Base-by-base conservation (phyloP, 2,797 vertebrate species). In the Rhinichthys osculus region DNA sequence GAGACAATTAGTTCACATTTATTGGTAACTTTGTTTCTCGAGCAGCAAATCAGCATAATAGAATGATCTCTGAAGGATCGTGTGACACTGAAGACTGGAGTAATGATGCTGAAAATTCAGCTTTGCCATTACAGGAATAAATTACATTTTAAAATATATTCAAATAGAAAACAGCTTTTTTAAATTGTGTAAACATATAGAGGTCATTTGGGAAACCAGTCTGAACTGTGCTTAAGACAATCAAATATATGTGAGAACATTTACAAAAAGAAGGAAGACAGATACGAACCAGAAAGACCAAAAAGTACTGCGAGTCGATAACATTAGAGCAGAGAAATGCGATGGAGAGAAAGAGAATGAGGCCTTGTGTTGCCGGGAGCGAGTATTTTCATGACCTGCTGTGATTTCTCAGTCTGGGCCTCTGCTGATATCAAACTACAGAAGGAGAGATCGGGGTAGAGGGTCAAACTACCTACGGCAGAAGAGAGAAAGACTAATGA, bases 361-460 rank as follows among this genome's bases (percentile, higher is more conserved):
- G 69, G 81, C 57, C 42, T 74, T 50, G 81, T 64, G 81, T 66
- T 64, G 81, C 81, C 71, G 66, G 70, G 19, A 74, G 81, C 81
- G 8, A 83, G 57, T 38, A 83, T 83, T 83, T 74, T 66, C 27
- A 50, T 35, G 71, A 74, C 71, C 81, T 50, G 71, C 81, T 83
- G 57, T 74, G 71, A 66, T 74, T 83, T 74, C 81, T 83, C 57
- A 64, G 70, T 74, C n/a, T 66, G 71, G 62, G 57, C 42, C 81
- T 73, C 70, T 74, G 71, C 71, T 83, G 70, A 74, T 50, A 83
- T 83, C 71, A 74, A 64, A 74, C 70, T 83, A 83, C 54, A 64
- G 57, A 47, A 83, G 57, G 30, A 64, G 42, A 74, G 42, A 66
- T 6, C 16, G 19, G 52, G 54, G 38, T 30, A 8, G 17, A 72